Base-by-base conservation (phyloP, 2,113 vertebrate species). In the Hemicordylus capensis region DNA sequence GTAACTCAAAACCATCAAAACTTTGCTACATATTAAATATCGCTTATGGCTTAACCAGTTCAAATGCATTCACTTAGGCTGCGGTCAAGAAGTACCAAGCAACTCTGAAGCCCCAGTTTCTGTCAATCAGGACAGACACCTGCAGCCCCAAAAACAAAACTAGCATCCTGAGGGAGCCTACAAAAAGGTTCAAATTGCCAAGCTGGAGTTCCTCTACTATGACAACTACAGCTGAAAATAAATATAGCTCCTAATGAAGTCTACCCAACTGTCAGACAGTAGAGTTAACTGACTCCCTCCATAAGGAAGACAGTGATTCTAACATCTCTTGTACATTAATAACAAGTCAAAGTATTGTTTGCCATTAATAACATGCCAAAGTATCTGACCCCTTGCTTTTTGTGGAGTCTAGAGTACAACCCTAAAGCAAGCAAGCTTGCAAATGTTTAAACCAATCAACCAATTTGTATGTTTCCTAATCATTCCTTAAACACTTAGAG, bases 161-260 rank as follows among this genome's bases (percentile, higher is more conserved):
- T 80, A 82, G 76, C 82, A 2, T 73, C 64, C 44, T 73, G 26
- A 1, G 12, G 24, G 3, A 87, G 26, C 39, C 56, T n/a, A n/a
- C 26, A 37, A 1, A 54, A 48, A 12, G 82, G 5, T 37, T 87
- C 66, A 84, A 86, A 90, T 67, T 8, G 8, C 15, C 34, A 48
- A 88, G 85, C 54, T 80, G 59, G 83, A 87, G 87, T 88, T 89
- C 87, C 85, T 87, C 70, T 28, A 5, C 44, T 69, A 48, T 51
- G 63, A 0, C 0, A 86, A 20, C 17, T 76, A 75, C 19, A 85
- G 26, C 54, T 58, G 28, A 64, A 74, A 85, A 74, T 84, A 85
- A 20, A 79, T 85, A 28, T 5, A 80, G 67, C 20, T 11, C 24
- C 1, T 67, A 39, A 91, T 73, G 83, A 94, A 59, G 4, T 2